Evolutionary conservation across 2,888 invertebrate species (phyloP).

Genomic region (Heliconius cydno): DNA sequence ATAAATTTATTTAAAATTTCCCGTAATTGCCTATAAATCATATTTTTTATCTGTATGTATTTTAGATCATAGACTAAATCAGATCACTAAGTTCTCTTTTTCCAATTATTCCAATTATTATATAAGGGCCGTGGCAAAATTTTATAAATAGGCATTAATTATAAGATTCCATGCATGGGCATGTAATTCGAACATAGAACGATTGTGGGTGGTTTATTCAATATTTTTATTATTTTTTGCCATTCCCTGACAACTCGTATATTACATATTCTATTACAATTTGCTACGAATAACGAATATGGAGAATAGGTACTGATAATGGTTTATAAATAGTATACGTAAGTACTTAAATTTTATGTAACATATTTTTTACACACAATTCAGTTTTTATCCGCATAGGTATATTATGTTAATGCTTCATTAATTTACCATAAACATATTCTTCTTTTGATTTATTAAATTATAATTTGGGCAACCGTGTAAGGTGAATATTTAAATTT

Average conservation of each 20-base stretch:
- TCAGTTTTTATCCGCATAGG: not conserved
- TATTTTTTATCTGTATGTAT: no score
- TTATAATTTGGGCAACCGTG: not conserved
- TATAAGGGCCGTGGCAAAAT: no score
- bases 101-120: no score
- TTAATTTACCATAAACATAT: not conserved
- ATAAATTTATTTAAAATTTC: no score
- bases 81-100: no score
- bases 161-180: not conserved
- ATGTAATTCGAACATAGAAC: not conserved
- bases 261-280: not conserved
- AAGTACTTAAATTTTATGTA: no score
- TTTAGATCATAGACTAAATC: no score
- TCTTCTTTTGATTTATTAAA: not conserved
- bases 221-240: not conserved
- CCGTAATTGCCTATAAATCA: no score
- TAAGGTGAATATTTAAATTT: not conserved
- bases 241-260: not conserved
- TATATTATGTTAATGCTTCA: not conserved
- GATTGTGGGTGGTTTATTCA: not conserved
- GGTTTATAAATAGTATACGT: no score
- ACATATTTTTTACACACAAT: not conserved
- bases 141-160: no score
- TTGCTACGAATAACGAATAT: no score
- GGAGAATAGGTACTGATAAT: no score